Conservation (phyloP, 2,113 vertebrate genomes). For the Benitochromis conjunctus region DNA sequence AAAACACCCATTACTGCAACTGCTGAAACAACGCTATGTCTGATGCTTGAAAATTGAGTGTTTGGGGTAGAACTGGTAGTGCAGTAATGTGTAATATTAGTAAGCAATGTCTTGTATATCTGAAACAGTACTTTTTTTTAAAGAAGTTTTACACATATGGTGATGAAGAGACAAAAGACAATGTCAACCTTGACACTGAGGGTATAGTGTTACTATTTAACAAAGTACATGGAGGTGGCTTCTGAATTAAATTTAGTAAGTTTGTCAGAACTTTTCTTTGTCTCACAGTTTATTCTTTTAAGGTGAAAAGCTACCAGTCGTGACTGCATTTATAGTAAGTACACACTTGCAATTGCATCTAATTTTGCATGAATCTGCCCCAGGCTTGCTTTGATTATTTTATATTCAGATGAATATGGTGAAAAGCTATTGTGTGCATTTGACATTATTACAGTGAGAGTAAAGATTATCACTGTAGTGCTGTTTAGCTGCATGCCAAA, state of each 20-base stretch:
- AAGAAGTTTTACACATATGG: neutral
- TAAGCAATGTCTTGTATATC: neutral
- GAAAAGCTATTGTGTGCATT: neutral
- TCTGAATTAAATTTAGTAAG: neutral
- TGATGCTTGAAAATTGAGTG: constrained; percentile 1
- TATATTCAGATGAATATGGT: neutral
- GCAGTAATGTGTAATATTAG: neutral
- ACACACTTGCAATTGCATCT: neutral
- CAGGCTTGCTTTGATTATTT: neutral
- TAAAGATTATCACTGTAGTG: neutral
- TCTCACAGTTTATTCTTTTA: neutral
- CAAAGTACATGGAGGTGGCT: neutral
- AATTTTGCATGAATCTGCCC: neutral
- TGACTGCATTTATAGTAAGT: neutral
- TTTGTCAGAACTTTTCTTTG: neutral
- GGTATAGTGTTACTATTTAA: neutral
- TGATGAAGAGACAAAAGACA: neutral
- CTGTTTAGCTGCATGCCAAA: neutral
- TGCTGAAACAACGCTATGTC: neutral
- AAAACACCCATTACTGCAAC: neutral
- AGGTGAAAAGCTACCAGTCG: neutral
- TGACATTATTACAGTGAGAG: neutral
- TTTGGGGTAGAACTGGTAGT: neutral
- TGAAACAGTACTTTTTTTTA: neutral
- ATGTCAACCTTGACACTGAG: neutral